Conservation (phyloP, 2,888 invertebrate genomes). For the Drosophila merina region DNA sequence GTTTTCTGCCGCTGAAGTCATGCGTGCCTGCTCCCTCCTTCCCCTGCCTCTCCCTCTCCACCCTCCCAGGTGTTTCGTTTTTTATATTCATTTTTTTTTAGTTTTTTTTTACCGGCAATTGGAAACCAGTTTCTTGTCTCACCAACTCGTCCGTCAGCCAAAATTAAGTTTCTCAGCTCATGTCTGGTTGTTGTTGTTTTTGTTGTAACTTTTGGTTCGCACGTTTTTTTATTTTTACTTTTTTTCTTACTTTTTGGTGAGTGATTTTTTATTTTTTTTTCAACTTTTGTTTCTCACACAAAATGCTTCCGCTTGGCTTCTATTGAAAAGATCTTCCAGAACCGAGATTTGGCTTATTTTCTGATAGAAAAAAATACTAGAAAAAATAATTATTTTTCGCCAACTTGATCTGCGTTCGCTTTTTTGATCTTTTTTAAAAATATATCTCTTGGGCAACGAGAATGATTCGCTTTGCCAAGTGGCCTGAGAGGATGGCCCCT, state of each 20-base stretch:
- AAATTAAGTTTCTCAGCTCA: slow-evolving; percentile 74
- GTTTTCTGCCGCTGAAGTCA: slow-evolving; percentile 68
- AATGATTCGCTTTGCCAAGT: slow-evolving; percentile 40
- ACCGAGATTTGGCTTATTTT: slow-evolving; percentile 16
- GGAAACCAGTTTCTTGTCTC: slow-evolving; percentile 72
- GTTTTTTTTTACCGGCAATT: slow-evolving; percentile 62
- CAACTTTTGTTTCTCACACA: slow-evolving; percentile 38
- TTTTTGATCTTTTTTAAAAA: slow-evolving; percentile 18
- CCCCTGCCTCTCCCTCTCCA: slow-evolving; percentile 7
- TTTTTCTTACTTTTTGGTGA: slow-evolving; percentile 1
- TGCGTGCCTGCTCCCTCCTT: slow-evolving; percentile 57
- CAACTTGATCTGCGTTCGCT: not conserved
- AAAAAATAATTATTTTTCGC: slow-evolving; percentile 16
- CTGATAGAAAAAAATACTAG: slow-evolving; percentile 14
- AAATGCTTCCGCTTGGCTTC: slow-evolving; percentile 49
- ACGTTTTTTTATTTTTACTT: slow-evolving; percentile 58
- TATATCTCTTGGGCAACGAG: slow-evolving; percentile 21
- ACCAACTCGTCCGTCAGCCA: slow-evolving; percentile 51
- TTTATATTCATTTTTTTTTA: not conserved
- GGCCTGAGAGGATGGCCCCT: slow-evolving; percentile 21
- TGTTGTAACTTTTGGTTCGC: slow-evolving; percentile 73
- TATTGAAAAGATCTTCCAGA: slow-evolving; percentile 42
- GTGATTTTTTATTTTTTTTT: slow-evolving; percentile 17
- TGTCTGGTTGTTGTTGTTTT: slow-evolving; percentile 36
- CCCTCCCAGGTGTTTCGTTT: slow-evolving; percentile 14